A percentile compares a stretch with the other conserved stretches of the same genome.
Evolutionary conservation across 1,140 invertebrate genomes (phyloP).

Genomic region (Tyrophagus putrescentiae): DNA sequence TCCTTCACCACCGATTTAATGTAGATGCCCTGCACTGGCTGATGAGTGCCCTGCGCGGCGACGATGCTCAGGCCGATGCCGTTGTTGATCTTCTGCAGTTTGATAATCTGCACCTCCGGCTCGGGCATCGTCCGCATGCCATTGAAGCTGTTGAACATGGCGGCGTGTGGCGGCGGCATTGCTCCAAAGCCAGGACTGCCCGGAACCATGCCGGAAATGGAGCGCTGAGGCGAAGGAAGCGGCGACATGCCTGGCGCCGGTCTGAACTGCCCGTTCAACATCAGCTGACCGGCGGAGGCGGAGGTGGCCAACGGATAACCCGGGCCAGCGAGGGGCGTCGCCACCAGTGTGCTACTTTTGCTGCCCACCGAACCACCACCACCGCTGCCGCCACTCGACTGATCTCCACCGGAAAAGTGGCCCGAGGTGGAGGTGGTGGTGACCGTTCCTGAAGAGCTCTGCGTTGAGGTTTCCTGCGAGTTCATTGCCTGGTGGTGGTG

Average conservation of each 20-base stretch:
- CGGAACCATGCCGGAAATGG: background rate
- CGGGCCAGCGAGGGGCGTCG: too few relatives aligned
- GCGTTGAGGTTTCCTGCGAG: background rate
- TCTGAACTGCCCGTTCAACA: too few relatives aligned
- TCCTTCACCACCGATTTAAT: constrained; percentile 93
- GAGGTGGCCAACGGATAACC: too few relatives aligned
- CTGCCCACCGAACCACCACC: too few relatives aligned
- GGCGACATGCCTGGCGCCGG: too few relatives aligned
- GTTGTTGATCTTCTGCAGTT: constrained; percentile 73
- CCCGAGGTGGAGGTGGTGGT: constrained; percentile 1
- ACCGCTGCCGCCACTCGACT: too few relatives aligned
- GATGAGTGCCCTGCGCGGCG: constrained; percentile 79
- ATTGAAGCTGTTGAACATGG: too few relatives aligned
- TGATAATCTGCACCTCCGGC: constrained; percentile 64
- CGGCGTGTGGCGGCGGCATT: too few relatives aligned
- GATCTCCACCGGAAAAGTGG: too few relatives aligned
- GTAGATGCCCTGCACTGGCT: constrained; percentile 68
- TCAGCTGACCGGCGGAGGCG: too few relatives aligned
- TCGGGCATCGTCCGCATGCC: constrained; percentile 35
- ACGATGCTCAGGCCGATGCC: constrained; percentile 87
- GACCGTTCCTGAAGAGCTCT: background rate
- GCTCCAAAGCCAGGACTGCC: constrained; percentile 3
- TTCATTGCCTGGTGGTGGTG: background rate
- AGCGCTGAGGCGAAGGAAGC: background rate
- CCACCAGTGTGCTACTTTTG: too few relatives aligned